Conservation (phyloP, 2,113 vertebrate genomes). For the Hippoglossus stenolepis region DNA sequence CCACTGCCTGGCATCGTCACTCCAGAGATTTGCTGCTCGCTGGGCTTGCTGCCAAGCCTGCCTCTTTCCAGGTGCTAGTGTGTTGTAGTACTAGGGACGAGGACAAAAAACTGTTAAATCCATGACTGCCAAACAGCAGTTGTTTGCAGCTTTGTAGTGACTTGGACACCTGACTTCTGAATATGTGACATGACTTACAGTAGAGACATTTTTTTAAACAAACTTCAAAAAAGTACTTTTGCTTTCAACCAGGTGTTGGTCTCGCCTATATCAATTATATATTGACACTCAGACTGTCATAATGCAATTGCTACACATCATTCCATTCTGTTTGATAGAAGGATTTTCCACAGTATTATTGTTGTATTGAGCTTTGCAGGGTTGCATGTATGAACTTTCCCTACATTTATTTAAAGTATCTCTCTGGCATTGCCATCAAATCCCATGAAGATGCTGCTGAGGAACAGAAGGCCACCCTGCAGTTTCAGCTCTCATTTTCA, state of each 20-base stretch:
- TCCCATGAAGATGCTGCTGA: background rate
- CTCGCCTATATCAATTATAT: too few relatives aligned
- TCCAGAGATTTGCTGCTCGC: background rate
- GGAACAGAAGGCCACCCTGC: background rate
- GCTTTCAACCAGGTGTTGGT: background rate
- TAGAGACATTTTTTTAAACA: background rate
- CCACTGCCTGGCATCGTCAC: background rate
- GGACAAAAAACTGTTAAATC: slow-evolving; percentile 14
- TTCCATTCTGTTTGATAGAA: too few relatives aligned
- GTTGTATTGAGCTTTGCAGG: background rate
- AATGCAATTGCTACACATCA: too few relatives aligned
- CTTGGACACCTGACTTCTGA: slow-evolving; percentile 3
- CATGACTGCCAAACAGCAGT: slow-evolving; percentile 15
- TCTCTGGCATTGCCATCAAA: background rate
- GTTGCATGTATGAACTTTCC: too few relatives aligned
- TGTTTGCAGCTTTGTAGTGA: slow-evolving; percentile 27
- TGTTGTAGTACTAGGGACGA: background rate
- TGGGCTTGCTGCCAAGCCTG: slow-evolving; percentile 28
- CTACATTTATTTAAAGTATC: too few relatives aligned
- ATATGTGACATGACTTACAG: background rate
- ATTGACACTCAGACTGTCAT: background rate
- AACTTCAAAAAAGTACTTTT: background rate
- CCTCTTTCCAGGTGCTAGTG: slow-evolving; percentile 58
- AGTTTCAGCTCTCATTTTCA: background rate
- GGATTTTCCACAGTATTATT: too few relatives aligned